Conservation (phyloP, 1,140 invertebrate genomes). For the Tetragnatha versicolor region DNA sequence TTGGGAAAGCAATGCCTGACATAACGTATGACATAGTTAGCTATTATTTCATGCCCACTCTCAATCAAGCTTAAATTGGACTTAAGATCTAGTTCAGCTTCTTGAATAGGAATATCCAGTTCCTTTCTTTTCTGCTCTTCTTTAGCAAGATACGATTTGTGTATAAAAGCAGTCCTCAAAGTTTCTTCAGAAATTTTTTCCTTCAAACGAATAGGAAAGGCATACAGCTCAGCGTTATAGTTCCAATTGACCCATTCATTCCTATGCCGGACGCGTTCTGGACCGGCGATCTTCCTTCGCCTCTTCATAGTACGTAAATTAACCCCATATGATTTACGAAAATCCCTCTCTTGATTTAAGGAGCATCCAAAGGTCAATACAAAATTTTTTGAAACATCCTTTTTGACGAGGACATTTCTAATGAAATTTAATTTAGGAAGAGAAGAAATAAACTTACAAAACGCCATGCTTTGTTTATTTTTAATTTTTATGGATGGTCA, state of each 20-base stretch:
- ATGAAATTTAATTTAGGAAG: neutral
- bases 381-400: neutral
- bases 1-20: slow-evolving; percentile 73
- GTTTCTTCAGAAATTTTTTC: slow-evolving; percentile 79
- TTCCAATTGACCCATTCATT: slow-evolving; percentile 70
- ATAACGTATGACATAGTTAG: slow-evolving; percentile 69
- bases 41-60: slow-evolving; percentile 72
- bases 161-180: slow-evolving; percentile 79
- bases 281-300: slow-evolving; percentile 23
- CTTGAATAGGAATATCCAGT: slow-evolving; percentile 71
- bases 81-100: slow-evolving; percentile 68
- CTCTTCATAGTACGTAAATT: slow-evolving; percentile 27
- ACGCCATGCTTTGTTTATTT: neutral
- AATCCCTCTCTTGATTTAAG: neutral
- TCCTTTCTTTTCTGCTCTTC: slow-evolving; percentile 74
- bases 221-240: slow-evolving; percentile 84
- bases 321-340: neutral
- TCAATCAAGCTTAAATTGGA: slow-evolving; percentile 75
- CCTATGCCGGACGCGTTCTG: slow-evolving; percentile 7
- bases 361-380: neutral
- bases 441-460: neutral
- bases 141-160: slow-evolving; percentile 78
- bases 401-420: neutral
- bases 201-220: slow-evolving; percentile 83
- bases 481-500: too few relatives aligned